phyloP scores from a whole-genome alignment of 1,140 invertebrate species.

The Lasaia peninsularis region DNA sequence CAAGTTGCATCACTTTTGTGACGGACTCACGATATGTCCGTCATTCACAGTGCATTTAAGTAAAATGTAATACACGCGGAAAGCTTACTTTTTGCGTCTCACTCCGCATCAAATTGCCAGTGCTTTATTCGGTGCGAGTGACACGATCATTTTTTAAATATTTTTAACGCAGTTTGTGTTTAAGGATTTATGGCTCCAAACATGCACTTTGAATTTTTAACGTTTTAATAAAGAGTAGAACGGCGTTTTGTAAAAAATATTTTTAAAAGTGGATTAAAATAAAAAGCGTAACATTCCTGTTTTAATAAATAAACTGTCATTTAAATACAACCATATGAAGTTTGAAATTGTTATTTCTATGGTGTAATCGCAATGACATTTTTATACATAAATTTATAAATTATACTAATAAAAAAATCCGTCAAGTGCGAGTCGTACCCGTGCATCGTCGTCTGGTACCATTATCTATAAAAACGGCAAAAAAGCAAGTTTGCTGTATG shows the following conservation, averaged over 20 bases:
- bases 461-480: too few relatives aligned
- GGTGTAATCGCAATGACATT: too few relatives aligned
- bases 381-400: too few relatives aligned
- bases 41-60: constrained; percentile 32
- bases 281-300: too few relatives aligned
- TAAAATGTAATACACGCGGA: constrained; percentile 27
- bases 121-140: constrained; percentile 27
- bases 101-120: constrained; percentile 27
- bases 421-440: too few relatives aligned
- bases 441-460: too few relatives aligned
- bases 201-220: constrained; percentile 18
- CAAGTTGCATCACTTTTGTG: not conserved
- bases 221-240: constrained; percentile 13
- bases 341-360: too few relatives aligned
- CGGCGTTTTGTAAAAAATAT: constrained; percentile 9
- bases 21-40: constrained; percentile 14
- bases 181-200: constrained; percentile 19
- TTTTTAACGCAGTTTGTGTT: constrained; percentile 28
- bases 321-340: too few relatives aligned
- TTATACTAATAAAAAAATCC: too few relatives aligned
- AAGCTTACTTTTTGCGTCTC: constrained; percentile 26
- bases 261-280: constrained; percentile 3
- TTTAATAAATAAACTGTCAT: too few relatives aligned
- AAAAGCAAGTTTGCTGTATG: too few relatives aligned
- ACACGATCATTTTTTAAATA: constrained; percentile 23